These are phyloP conservation scores for Ciconia boyciana DNA, from an alignment of 2,113 vertebrate genomes.

Conservation along the genomic window DNA sequence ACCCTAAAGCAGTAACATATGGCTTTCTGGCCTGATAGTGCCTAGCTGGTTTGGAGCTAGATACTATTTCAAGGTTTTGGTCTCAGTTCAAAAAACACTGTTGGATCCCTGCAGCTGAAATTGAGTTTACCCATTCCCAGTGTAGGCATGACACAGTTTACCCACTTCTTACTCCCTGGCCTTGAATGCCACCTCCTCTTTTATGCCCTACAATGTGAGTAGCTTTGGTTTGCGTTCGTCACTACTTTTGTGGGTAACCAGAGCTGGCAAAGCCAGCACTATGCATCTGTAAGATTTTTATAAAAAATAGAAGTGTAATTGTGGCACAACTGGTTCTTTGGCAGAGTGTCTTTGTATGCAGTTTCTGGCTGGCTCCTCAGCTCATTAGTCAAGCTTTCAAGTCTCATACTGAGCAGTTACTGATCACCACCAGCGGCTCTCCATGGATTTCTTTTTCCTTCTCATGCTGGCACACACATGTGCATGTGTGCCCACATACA, in stretches of 20 bases:
- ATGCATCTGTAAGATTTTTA: neutral
- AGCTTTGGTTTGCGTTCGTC: neutral
- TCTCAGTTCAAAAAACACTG: neutral
- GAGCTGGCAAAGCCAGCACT: neutral
- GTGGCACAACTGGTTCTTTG: neutral
- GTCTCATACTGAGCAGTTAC: neutral
- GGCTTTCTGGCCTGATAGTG: neutral
- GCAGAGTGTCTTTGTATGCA: neutral
- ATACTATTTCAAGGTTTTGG: neutral
- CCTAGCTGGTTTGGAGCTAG: neutral
- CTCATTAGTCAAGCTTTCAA: neutral
- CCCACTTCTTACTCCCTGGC: neutral
- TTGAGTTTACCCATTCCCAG: neutral
- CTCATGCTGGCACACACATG: neutral
- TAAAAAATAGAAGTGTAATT: neutral
- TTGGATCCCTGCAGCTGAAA: neutral
- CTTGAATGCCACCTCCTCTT: neutral
- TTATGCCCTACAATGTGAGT: neutral
- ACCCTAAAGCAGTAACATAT: neutral
- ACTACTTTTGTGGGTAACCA: neutral
- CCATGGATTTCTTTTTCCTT: neutral
- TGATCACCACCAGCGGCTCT: rapidly evolving
- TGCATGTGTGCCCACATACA: neutral
- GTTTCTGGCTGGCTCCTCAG: neutral
- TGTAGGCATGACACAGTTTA: neutral